Conservation (phyloP, 2,888 invertebrate genomes). For the Colletes collaris region DNA sequence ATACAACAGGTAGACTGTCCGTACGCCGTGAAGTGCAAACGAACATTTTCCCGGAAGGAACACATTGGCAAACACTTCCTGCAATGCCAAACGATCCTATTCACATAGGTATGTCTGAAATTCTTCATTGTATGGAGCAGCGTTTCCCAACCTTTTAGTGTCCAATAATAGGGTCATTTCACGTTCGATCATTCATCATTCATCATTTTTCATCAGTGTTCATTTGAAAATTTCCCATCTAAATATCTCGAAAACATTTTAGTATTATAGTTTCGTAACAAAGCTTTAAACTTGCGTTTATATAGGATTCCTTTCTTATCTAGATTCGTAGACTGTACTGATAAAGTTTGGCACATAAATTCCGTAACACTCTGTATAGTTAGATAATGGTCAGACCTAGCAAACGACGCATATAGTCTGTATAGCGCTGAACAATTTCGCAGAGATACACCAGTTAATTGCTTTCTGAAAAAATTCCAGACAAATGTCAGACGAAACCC, state of each 20-base stretch:
- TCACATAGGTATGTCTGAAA: conserved; percentile 83
- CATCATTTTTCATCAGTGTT: too few species aligned
- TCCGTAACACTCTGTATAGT: background rate
- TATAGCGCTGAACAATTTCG: background rate
- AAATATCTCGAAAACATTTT: too few species aligned
- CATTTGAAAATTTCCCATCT: too few species aligned
- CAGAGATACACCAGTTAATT: conserved; percentile 6
- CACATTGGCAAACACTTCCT: conserved; percentile 90
- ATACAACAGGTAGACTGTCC: conserved; percentile 89
- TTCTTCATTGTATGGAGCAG: conserved; percentile 15
- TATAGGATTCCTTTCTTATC: too few species aligned
- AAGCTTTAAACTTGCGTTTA: too few species aligned
- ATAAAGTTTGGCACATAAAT: too few species aligned
- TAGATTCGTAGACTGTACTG: too few species aligned
- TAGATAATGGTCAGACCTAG: conserved; percentile 6
- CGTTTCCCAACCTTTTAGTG: conserved; percentile 44
- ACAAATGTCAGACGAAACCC: conserved; percentile 27
- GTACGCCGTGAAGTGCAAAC: conserved; percentile 91
- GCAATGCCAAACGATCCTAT: conserved; percentile 86
- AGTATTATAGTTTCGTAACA: too few species aligned
- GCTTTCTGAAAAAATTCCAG: conserved; percentile 39
- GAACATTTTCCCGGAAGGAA: conserved; percentile 90
- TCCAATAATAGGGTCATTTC: conserved; percentile 1
- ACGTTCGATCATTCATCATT: too few species aligned
- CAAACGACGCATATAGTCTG: conserved; percentile 1